Evolutionary conservation across 2,888 invertebrate species (phyloP), one percentile per base, ranked within the genome.

Genomic region (Phlogophora meticulosa): DNA sequence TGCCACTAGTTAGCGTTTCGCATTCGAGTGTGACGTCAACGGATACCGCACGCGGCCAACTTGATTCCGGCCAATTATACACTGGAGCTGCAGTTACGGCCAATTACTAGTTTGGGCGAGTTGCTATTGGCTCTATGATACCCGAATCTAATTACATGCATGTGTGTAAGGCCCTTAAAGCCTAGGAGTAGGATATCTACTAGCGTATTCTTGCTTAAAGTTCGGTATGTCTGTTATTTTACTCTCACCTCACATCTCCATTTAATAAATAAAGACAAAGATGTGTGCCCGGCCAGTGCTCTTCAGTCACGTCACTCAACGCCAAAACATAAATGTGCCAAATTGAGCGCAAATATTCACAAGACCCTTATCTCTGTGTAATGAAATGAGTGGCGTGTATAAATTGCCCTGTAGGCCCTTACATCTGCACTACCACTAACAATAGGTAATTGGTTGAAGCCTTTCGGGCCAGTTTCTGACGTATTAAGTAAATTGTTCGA

Each of bases 311-410:
- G 48, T 68, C 69, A 73, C 63, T 72, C 55, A 79, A 70, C 58
- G 69, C 69, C 76, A 75, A 82, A 83, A 80, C 72, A 80, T 82
- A 84, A 87, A 85, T 84, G 86, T 81, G 80, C 81, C 82, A 87
- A 87, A 88, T 89, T 87, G 89, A 85, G 86, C 87, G 88, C 83
- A 85, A 88, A 89, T 89, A 88, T 89, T 88, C 88, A 88, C 87
- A 82, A 90, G 91, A 88, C 91, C 91, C 92, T 92, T 92, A 92
- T 92, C 92, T 91, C 86, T 88, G 92, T 85, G 90, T 91, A 92
- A 92, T 92, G 92, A 91, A 91, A 92, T 92, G 92, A 91, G 87
- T 91, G 91, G 90, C 92, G 87, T 88, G 86, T 88, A 92, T 87
- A 91, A 91, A 92, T 92, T 87, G 88, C 81, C 80, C 81, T 76